Base-by-base conservation (phyloP, 2,888 invertebrate species). In the Sympetrum striolatum region DNA sequence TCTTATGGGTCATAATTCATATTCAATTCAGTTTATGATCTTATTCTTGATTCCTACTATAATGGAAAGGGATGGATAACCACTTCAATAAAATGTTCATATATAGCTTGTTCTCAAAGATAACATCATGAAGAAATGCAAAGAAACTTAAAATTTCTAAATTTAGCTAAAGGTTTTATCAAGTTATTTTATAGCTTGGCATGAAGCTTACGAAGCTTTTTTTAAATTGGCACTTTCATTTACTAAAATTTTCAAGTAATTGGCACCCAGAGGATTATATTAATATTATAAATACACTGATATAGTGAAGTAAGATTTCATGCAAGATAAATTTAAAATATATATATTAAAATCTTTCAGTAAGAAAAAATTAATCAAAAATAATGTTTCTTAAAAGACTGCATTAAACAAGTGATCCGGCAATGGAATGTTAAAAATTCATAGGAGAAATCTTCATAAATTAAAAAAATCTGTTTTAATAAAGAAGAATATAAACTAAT, bases 141-240 rank as follows among this genome's bases (percentile, higher is more conserved):
- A 60, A 6, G 35, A 86, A 86, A 37, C 5, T 73, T 25, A 25
- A 73, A 73, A 73, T 22, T 35, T 58, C 37, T 60, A 73, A 25
- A 73, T 35, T 60, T 60, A 31, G 3, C 60, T 35, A 18, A 53
- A 53, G 53, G 48, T 82, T n/a, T 35, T 31, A 82, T 53, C 60
- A 60, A 60, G n/a, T 22, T 15, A 35, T 48, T 48, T 48, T 48
- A n/a, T 48, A 48, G 15, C 48, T 86, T 86, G 22, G 60, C 37
- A 86, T 53, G 86, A 86, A 37, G n/a, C 58, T 58, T 37, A 10
- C 31, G 35, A 60, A 37, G n/a, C n/a, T 37, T 86, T 31, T 35
- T 86, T 60, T 60, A 60, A 22, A 86, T 58, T 86, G 86, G 86
- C 86, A 86, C 86, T 86, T 86, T 86, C 86, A 22, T 86, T 86